phyloP scores from a whole-genome alignment of 1,140 invertebrate species.

The Notospermus geniculatus region DNA sequence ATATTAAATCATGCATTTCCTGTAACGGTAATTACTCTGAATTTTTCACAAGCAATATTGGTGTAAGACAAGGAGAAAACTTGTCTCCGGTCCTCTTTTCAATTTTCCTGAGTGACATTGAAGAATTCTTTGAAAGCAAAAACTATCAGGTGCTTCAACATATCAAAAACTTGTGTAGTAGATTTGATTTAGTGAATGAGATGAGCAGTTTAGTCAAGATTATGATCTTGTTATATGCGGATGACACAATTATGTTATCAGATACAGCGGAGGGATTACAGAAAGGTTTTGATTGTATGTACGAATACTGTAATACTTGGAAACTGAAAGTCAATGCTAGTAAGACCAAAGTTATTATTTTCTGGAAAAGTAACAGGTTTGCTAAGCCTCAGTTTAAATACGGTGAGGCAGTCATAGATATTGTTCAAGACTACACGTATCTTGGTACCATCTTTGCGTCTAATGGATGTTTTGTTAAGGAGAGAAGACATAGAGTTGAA shows the following conservation, averaged over 20 bases:
- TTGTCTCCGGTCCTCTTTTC: constrained; percentile 26
- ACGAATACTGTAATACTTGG: constrained; percentile 1
- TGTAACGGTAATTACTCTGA: constrained; percentile 12
- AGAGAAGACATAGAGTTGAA: too few relatives aligned
- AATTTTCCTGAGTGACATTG: constrained; percentile 20
- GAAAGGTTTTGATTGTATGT: not conserved
- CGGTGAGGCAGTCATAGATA: not conserved
- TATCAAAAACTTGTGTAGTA: not conserved
- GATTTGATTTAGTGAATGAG: too few relatives aligned
- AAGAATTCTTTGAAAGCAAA: not conserved
- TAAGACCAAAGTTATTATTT: constrained; percentile 4
- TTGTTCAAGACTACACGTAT: not conserved
- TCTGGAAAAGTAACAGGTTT: not conserved
- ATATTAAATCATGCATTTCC: constrained; percentile 19
- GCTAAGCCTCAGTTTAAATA: not conserved
- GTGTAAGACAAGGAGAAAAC: constrained; percentile 23
- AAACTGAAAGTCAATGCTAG: not conserved
- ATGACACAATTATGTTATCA: constrained; percentile 2
- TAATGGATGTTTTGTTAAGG: not conserved
- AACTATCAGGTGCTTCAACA: not conserved
- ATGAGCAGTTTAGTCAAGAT: not conserved
- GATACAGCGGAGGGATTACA: not conserved
- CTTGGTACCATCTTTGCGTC: not conserved
- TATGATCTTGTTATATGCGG: constrained; percentile 2
- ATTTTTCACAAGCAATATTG: constrained; percentile 11